Percentiles rank a stretch among this genome's conserved stretches.
Evolutionary conservation across 2,888 invertebrate genomes (phyloP).

Genomic region (Julus scandinavius): DNA sequence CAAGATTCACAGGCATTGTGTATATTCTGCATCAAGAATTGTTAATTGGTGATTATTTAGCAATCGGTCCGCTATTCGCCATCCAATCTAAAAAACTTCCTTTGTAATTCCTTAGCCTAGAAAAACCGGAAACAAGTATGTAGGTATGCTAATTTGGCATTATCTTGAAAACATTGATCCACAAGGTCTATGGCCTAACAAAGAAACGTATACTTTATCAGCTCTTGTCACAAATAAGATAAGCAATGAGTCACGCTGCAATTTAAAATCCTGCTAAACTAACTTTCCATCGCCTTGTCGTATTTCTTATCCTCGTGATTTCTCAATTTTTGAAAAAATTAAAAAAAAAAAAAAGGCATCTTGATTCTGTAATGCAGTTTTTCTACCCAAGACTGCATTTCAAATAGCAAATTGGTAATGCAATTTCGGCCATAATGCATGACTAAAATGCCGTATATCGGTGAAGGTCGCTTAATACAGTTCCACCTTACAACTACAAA

Average conservation of each 20-base stretch:
- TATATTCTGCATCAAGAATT: too few relatives aligned
- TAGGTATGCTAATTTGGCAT: background rate
- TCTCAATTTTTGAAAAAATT: too few relatives aligned
- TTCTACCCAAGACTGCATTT: background rate
- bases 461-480: constrained; percentile 33
- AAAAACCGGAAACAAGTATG: constrained; percentile 23
- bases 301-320: too few relatives aligned
- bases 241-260: background rate
- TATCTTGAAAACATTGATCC: background rate
- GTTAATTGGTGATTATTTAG: background rate
- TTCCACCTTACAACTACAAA: constrained; percentile 19
- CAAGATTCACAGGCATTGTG: too few relatives aligned
- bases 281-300: background rate
- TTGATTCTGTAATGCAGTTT: background rate
- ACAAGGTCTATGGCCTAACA: constrained; percentile 25
- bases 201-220: background rate
- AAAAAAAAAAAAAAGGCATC: too few relatives aligned
- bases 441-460: constrained; percentile 33
- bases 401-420: background rate
- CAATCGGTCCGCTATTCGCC: constrained; percentile 23
- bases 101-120: constrained; percentile 33
- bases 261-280: background rate
- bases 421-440: constrained; percentile 33
- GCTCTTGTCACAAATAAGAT: background rate
- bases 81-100: constrained; percentile 23